Base-by-base conservation (phyloP, 2,888 invertebrate species). In the Archaeoteleia sp. region DNA sequence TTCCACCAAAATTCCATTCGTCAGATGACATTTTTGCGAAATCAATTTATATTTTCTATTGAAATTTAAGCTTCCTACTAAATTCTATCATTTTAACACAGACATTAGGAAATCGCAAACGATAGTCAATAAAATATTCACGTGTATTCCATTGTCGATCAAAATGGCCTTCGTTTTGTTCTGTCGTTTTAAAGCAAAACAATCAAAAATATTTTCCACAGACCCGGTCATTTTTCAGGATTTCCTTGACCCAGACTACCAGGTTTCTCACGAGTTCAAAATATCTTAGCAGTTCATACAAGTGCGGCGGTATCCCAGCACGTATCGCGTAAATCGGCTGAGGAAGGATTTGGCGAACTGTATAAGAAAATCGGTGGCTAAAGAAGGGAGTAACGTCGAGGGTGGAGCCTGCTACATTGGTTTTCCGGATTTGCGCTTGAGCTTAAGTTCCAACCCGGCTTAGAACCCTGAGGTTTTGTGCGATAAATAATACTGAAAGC, bases 401-500 rank as follows among this genome's bases (percentile, higher is more conserved):
- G 77, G 76, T 76, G 76, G 75, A 76, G 74, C 69, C 62, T 65
- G 35, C 55, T 42, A 40, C 70, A 65, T 61, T 61, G 65, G 73
- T 70, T 73, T 70, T 73, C 54, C 62, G 65, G 71, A 71, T 74
- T 73, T 70, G 67, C 61, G 67, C 57, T 46, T 61, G 48, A 55
- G 60, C 65, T 71, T 60, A 55, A 65, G 43, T 54, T 51, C 61
- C 35, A 5, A 13, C 23, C 39, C 25, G 53, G 48, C 55, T 32
- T 65, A 54, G 49, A 37, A 42, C 40, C 14, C 10, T 39, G 35
- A 14, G 35, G 34, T 45, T 48, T 14, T 39, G 12, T 30, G 45
- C 70, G 71, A 77, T 80, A 78, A 79, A 80, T 79, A 78, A 77
- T 40, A n/a, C n/a, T n/a, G n/a, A n/a, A n/a, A n/a, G n/a, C n/a